These are phyloP conservation scores for Melipona quadrifasciata DNA, from an alignment of 1,140 invertebrate genomes.

Conservation along the genomic window DNA sequence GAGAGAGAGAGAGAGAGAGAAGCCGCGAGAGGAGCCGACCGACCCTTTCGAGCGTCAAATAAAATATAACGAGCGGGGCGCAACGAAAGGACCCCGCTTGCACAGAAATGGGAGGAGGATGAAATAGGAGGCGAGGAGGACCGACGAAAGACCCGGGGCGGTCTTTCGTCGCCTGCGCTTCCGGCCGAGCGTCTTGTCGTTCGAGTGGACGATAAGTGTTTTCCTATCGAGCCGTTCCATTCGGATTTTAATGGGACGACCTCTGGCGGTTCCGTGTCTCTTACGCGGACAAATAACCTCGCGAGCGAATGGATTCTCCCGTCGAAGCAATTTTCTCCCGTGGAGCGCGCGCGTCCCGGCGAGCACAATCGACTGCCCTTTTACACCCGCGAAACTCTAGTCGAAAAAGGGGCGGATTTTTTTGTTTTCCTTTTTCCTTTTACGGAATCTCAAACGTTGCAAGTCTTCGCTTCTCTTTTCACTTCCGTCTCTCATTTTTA, in stretches of 20 bases:
- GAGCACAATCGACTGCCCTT: not conserved
- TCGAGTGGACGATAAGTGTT: constrained; percentile 46
- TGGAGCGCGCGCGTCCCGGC: not conserved
- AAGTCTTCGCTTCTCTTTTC: too few species aligned
- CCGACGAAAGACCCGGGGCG: not conserved
- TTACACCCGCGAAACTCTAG: not conserved
- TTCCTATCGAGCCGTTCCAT: constrained; percentile 37
- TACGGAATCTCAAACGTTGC: not conserved
- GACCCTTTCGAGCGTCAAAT: constrained; percentile 42
- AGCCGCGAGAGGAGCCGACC: not conserved
- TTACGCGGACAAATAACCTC: constrained; percentile 16
- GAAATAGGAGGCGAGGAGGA: not conserved
- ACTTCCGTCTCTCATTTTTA: too few species aligned
- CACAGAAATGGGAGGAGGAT: too few species aligned
- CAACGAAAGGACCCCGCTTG: constrained; percentile 10
- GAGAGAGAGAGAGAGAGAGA: not conserved
- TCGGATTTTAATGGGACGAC: constrained; percentile 38
- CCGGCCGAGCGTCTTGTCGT: constrained; percentile 19
- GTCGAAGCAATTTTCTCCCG: not conserved
- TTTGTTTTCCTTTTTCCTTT: not conserved
- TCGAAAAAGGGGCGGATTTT: not conserved
- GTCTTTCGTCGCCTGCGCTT: constrained; percentile 1
- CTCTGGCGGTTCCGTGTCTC: not conserved
- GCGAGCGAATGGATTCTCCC: not conserved
- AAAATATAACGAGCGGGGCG: constrained; percentile 60